Base-by-base conservation (phyloP, 2,888 invertebrate species). In the Cheilosia vernalis region DNA sequence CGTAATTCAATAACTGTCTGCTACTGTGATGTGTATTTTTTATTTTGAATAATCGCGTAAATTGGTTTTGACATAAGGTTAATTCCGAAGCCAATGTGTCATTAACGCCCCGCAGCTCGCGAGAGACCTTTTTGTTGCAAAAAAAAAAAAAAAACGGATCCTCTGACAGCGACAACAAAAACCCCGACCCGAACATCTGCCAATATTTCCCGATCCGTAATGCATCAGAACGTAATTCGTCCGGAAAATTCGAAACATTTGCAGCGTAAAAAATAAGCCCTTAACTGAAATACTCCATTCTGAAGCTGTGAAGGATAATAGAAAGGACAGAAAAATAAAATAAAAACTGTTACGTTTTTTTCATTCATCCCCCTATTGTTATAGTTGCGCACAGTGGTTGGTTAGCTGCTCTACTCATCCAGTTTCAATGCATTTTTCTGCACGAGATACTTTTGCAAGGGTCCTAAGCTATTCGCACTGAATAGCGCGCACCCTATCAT, bases 401-500 rank as follows among this genome's bases (percentile, higher is more conserved):
- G 17, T 37, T 9, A 10, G 21, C 24, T 55, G 42, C 51, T 42
- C 21, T 42, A 15, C 37, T 56, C 33, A 49, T 49, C 27, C 40
- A 44, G 53, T 40, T 56, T 51, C 47, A 49, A 37, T 79, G 56
- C 44, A 80, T 64, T 80, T 69, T 84, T 79, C 79, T 79, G 73
- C 72, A 79, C 60, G 78, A 58, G 60, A 30, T 63, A 30, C 47
- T 24, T 30, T 61, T 53, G 7, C 56, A 17, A 55, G 56, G 47
- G 47, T 61, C 60, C 56, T 42, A 19, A 19, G 27, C 27, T 27
- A 27, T 6, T 13, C 1, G 49, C n/a, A 37, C 17, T 51, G 60
- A 30, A 49, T 56, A 55, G 64, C 55, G 87, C 81, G 87, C 82
- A 88, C 88, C 90, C 89, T 90, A 90, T 91, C 90, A 91, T 87